phyloP scores from a whole-genome alignment of 2,113 vertebrate genomes.

The Ochotona curzoniae region DNA sequence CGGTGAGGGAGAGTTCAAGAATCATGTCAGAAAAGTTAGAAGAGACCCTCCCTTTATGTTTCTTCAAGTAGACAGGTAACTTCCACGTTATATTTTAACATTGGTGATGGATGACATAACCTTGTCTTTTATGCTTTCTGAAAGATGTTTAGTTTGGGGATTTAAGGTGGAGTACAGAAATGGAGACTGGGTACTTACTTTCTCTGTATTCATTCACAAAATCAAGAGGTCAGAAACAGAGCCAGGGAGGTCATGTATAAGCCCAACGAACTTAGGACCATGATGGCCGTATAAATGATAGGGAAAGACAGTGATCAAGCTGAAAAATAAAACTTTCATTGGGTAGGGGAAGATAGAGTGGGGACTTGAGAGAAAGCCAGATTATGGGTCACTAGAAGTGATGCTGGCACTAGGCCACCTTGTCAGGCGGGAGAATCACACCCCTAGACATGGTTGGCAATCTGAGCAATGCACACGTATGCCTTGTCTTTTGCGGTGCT shows the following conservation, averaged over 20 bases:
- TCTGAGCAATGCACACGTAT: not conserved
- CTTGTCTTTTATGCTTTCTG: not conserved
- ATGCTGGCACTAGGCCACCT: not conserved
- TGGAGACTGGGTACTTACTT: not conserved
- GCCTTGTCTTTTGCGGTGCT: not conserved
- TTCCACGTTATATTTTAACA: slow-evolving; percentile 53
- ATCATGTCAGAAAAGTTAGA: not conserved
- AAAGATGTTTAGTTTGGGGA: slow-evolving; percentile 5
- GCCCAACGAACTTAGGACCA: not conserved
- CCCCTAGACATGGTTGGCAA: not conserved
- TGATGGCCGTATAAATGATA: not conserved
- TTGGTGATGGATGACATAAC: slow-evolving; percentile 14
- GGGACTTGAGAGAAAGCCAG: not conserved
- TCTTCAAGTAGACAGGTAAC: slow-evolving; percentile 49
- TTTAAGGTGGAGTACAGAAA: slow-evolving; percentile 48
- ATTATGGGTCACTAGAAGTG: not conserved
- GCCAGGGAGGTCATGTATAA: not conserved
- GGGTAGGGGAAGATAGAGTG: not conserved
- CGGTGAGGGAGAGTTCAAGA: not conserved
- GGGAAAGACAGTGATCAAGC: not conserved
- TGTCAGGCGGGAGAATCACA: not conserved
- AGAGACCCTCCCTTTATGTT: not conserved
- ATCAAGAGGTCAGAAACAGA: not conserved
- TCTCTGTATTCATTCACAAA: not conserved
- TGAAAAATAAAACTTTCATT: slow-evolving; percentile 34